Evolutionary conservation across 2,113 vertebrate species (phyloP), one percentile per base, ranked within the genome.

Genomic region (Tauraco erythrolophus): DNA sequence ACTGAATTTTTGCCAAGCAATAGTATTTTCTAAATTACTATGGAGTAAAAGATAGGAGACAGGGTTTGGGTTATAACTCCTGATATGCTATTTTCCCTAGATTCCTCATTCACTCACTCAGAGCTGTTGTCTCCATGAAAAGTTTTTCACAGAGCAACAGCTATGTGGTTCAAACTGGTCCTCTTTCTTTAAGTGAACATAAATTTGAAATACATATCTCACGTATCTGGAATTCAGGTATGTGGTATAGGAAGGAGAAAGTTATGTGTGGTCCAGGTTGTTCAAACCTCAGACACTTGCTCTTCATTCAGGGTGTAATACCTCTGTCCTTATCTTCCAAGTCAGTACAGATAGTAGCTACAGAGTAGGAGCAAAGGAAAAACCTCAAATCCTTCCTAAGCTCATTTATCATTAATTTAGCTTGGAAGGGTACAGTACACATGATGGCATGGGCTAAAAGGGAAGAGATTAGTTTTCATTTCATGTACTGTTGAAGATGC

Each of bases 261-360:
- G 2, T 2, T 28, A 6, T 14, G 6, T 21, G 37, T 30, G 16
- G 3, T 54, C 14, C 37, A 41, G 11, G 14, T 15, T 30, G 17
- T 35, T 28, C 58, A 61, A 28, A 58, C 6, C 31, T 58, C 56
- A 54, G 37, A 11, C 27, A 14, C 14, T 46, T 9, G 9, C 0
- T 21, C 5, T 70, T 70, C 4, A 0, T 66, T 51, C 30, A 25
- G 25, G 19, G 2, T 87, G 10, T 39, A 41, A 6, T 3, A 22
- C 7, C 10, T 77, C 56, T 70, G 77, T 31, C 27, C 18, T 33
- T 28, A 7, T 4, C 25, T 66, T 31, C 37, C 2, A 7, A 35
- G 7, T 51, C 35, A 33, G 9, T 11, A 62, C n/a, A 43, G 25
- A 7, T 4, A 7, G 4, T 0, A 19, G 10, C 12, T 43, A 27